Evolutionary conservation across 1,140 invertebrate genomes (phyloP), one percentile per base, ranked within the genome.

Genomic region (Eumaeus atala): DNA sequence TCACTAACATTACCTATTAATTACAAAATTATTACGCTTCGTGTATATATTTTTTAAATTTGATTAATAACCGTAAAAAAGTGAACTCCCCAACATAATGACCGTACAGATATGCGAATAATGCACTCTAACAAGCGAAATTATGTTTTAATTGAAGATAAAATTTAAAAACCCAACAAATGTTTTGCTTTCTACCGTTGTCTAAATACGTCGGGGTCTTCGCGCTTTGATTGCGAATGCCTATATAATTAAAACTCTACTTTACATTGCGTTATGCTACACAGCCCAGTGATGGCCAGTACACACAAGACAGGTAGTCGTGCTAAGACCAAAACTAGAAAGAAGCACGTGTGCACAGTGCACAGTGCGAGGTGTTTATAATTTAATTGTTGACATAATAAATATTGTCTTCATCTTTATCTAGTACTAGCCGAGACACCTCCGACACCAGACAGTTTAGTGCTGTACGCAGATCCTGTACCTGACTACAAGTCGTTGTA

Each of bases 191-290:
- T 28, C 21, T 3, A 7, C 8, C 1, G 10, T 40, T 40, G 38
- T 8, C 17, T 9, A 44, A 44, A 42, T 16, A 35, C 18, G 28
- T 21, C 49, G 48, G 38, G 21, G 38, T 51, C 48, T 56, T 49
- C 36, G 51, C 51, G 51, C 51, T 56, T 51, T 54, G 54, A 67
- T 66, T 61, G 60, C 58, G 16, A 17, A 44, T 44, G 9, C 40
- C 17, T 44, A 16, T 44, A 17, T 44, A 44, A 44, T 44, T 44
- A 44, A 9, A 17, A 3, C 16, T 44, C 3, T 40, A 40, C 16
- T 44, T 0, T 40, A 40, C 38, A 14, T 44, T 44, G 9, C 40
- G 40, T 44, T 44, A 44, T 44, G 40, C 40, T 44, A 17, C 14
- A 9, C 16, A 44, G 16, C 8, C 21, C 21, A 28, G 21, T 28